Base-by-base conservation (phyloP, 2,797 vertebrate genomes). In the Betta splendens region DNA sequence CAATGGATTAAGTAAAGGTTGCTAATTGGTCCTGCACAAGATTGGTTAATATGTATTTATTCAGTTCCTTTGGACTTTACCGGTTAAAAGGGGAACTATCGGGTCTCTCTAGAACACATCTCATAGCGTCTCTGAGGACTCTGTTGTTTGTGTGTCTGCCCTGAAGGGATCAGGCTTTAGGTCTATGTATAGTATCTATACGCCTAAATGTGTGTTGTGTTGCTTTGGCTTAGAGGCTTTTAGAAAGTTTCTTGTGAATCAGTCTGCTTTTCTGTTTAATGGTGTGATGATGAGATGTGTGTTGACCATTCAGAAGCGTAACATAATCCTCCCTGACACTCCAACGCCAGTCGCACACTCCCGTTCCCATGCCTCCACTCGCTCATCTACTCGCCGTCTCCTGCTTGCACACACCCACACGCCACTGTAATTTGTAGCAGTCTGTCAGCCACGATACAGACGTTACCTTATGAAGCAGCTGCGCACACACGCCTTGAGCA, bases 201-300 rank as follows among this genome's bases (percentile, higher is more conserved):
- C 52, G 46, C 65, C 49, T 29, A 38, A 63, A 17, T 42, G 29
- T 35, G 32, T 25, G 42, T 29, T 54, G 46, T 0, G 8, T 31
- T 50, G 20, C 5, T 62, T 18, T 67, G n/a, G 46, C 73, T 80
- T 45, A 12, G 57, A 83, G 75, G 59, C 46, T 10, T 77, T 79
- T 69, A 38, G 25, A 60, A 77, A 69, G 28, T 52, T 54, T 79
- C 26, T 63, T 69, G 51, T 74, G 69, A 78, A 75, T 83, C 56
- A 25, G 68, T 51, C 60, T 52, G 66, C 56, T 68, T 80, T 74
- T 78, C n/a, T 52, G 40, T 76, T 81, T 72, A 83, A 72, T 76
- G 59, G 26, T 60, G 72, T 76, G 46, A 42, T 85, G 85, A 91
- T 88, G 76, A 89, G 79, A 92, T 91, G 84, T 85, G 83, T 81